phyloP scores from a whole-genome alignment of 2,113 vertebrate species.

The Ictalurus punctatus region DNA sequence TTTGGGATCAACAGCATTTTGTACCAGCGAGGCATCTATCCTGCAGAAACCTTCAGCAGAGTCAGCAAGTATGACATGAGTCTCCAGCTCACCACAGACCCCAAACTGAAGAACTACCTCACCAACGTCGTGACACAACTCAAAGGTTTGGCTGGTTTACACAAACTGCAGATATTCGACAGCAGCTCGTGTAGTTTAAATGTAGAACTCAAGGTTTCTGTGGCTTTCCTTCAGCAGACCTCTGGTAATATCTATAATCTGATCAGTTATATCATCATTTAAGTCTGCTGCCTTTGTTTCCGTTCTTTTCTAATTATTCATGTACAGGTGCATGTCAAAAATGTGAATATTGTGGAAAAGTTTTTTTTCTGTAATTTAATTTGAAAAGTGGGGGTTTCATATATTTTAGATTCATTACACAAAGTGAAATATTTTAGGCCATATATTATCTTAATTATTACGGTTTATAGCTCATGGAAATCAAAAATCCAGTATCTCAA shows the following conservation, averaged over 20 bases:
- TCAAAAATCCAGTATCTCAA: too few species aligned
- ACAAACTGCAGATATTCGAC: background rate
- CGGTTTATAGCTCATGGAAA: too few species aligned
- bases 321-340: too few species aligned
- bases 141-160: slow-evolving; percentile 73
- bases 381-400: too few species aligned
- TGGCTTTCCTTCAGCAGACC: background rate
- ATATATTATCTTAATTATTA: too few species aligned
- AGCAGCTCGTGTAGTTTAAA: background rate
- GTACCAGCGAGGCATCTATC: slow-evolving; percentile 94
- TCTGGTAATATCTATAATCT: background rate
- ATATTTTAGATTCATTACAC: too few species aligned
- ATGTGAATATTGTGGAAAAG: too few species aligned
- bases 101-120: slow-evolving; percentile 87
- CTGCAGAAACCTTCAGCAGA: slow-evolving; percentile 88
- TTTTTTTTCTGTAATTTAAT: too few species aligned
- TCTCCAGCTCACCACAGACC: slow-evolving; percentile 86
- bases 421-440: too few species aligned
- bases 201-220: background rate
- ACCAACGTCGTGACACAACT: slow-evolving; percentile 89
- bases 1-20: slow-evolving; percentile 97
- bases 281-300: background rate
- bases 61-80: slow-evolving; percentile 92
- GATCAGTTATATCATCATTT: background rate
- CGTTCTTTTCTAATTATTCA: background rate